phyloP scores from a whole-genome alignment of 1,140 invertebrate species.

The Idris sp. region DNA sequence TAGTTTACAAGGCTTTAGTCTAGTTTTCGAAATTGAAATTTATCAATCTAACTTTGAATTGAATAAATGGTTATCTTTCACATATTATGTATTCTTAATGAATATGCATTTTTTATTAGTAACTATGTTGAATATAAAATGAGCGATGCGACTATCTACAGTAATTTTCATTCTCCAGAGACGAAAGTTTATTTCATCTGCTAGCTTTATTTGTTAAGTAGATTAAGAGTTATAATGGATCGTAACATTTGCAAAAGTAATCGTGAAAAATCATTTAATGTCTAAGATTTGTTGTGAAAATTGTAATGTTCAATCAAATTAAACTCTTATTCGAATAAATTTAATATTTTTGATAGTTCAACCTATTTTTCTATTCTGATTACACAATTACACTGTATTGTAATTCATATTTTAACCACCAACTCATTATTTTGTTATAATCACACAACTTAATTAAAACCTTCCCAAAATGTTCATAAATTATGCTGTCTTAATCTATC shows the following conservation, averaged over 20 bases:
- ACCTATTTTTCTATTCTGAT: too few relatives aligned
- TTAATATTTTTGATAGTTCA: too few relatives aligned
- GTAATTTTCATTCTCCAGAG: slow-evolving; percentile 56
- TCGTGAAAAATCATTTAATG: slow-evolving; percentile 11
- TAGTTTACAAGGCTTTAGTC: slow-evolving; percentile 6
- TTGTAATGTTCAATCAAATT: not conserved
- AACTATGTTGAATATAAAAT: slow-evolving; percentile 46
- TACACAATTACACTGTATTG: too few relatives aligned
- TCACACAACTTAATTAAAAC: slow-evolving; percentile 50
- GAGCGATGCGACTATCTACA: slow-evolving; percentile 57
- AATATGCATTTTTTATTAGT: slow-evolving; percentile 58
- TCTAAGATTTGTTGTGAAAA: slow-evolving; percentile 6
- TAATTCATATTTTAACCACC: slow-evolving; percentile 29
- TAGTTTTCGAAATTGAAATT: slow-evolving; percentile 27
- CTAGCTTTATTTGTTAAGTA: slow-evolving; percentile 53
- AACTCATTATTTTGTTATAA: slow-evolving; percentile 32
- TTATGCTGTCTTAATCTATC: slow-evolving; percentile 50
- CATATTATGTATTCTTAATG: slow-evolving; percentile 49
- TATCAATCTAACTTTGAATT: slow-evolving; percentile 57
- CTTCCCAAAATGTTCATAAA: slow-evolving; percentile 56
- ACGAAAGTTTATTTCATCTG: slow-evolving; percentile 56
- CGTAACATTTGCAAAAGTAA: slow-evolving; percentile 40
- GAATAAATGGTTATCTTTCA: slow-evolving; percentile 49
- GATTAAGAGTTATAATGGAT: slow-evolving; percentile 57
- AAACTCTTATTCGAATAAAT: too few relatives aligned